Conservation (phyloP, 2,888 invertebrate species). For the Iphiclides podalirius region DNA sequence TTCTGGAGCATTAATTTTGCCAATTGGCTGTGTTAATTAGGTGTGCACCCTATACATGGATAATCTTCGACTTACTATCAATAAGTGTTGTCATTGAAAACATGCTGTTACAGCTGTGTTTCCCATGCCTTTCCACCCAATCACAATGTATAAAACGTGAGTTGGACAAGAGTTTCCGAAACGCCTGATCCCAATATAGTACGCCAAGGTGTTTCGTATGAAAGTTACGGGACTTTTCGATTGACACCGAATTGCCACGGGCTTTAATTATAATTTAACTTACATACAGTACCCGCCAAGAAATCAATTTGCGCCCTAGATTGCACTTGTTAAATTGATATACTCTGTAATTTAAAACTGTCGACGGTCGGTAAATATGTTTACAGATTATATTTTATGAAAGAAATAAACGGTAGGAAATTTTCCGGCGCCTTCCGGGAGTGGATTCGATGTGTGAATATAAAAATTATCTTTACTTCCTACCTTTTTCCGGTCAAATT, state of each 20-base stretch:
- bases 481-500: background rate
- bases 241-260: slow-evolving; percentile 20
- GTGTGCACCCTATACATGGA: too few species aligned
- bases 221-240: slow-evolving; percentile 20
- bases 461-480: slow-evolving; percentile 6
- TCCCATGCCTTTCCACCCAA: too few species aligned
- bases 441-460: background rate
- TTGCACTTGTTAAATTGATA: slow-evolving; percentile 16
- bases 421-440: slow-evolving; percentile 18
- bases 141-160: too few species aligned
- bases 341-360: slow-evolving; percentile 17
- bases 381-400: slow-evolving; percentile 4
- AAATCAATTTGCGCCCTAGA: slow-evolving; percentile 18
- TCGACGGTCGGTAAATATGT: slow-evolving; percentile 5
- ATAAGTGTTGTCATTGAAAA: too few species aligned
- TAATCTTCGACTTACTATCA: too few species aligned
- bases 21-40: too few species aligned
- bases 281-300: slow-evolving; percentile 12
- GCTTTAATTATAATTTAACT: slow-evolving; percentile 15
- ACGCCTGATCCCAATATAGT: slow-evolving; percentile 14
- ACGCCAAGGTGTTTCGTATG: slow-evolving; percentile 15
- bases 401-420: background rate
- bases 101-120: too few species aligned
- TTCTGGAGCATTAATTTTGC: too few species aligned
- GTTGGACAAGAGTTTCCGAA: slow-evolving; percentile 8